Base-by-base conservation (phyloP, 2,888 invertebrate genomes). In the Eupithecia pulchellata region DNA sequence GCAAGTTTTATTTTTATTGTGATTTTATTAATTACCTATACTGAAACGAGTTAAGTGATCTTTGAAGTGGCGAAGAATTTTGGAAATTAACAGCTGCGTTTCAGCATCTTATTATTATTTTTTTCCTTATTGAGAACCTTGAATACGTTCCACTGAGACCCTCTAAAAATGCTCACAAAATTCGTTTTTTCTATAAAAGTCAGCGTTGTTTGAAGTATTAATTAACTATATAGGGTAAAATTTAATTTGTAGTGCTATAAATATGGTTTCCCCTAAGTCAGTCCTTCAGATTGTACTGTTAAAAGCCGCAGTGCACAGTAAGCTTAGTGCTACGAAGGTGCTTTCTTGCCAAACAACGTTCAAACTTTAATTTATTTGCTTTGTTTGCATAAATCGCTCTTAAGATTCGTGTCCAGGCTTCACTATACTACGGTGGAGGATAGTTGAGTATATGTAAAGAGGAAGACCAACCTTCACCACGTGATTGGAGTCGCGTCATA, bases 291-390 rank as follows among this genome's bases (percentile, higher is more conserved):
- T 69, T 74, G 67, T 68, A 42, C 62, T 39, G 55, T 65, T 67
- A 68, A 69, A 68, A 74, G 69, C 70, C 66, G 58, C 74, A 71
- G 67, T 30, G 27, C 32, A 60, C 60, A 60, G 72, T 52, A 69
- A 74, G 76, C 71, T 68, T 65, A 58, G 52, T 60, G 63, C 34
- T 27, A 71, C 68, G 68, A 73, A 75, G 72, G 67, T 76, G 69
- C 70, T 75, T 74, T 73, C 71, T 64, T 64, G 58, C 66, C 62
- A 68, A 71, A 75, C 72, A 72, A 73, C 73, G 74, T 76, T 72
- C 75, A 71, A 76, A 78, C 71, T 75, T 78, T 73, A 75, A 76
- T 75, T 76, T 74, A 74, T 77, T 77, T 77, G 72, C 68, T 73
- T 75, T 74, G 76, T 70, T 63, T 62, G 67, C 61, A 66, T 73